phyloP scores from a whole-genome alignment of 2,888 invertebrate genomes.

The Hydrotaea cyrtoneurina region DNA sequence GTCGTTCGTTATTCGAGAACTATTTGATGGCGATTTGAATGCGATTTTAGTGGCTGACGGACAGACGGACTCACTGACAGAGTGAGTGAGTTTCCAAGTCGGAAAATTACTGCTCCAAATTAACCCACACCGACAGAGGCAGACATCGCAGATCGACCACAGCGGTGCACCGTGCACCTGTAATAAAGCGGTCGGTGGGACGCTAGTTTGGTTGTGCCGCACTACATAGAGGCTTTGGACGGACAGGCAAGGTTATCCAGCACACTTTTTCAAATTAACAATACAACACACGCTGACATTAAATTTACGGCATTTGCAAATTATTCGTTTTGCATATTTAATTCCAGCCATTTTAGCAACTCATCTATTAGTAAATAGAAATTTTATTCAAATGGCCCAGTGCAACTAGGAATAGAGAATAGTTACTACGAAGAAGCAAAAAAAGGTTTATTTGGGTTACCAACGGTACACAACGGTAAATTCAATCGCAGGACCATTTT shows the following conservation, averaged over 20 bases:
- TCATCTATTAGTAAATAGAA: background rate
- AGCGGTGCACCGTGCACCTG: background rate
- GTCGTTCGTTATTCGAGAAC: background rate
- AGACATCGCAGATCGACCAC: background rate
- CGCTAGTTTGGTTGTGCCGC: no score
- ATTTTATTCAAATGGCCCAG: no score
- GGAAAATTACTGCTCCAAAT: conserved; percentile 15
- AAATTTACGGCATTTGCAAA: conserved; percentile 4
- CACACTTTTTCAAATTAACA: background rate
- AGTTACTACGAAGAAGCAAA: no score
- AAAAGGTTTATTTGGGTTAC: no score
- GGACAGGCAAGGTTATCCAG: background rate
- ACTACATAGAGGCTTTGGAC: background rate
- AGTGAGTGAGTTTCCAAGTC: background rate
- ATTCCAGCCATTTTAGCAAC: background rate
- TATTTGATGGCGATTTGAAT: background rate
- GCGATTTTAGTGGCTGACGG: no score
- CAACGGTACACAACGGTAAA: no score
- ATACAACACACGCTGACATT: background rate
- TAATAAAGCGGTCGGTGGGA: background rate
- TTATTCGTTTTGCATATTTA: conserved; percentile 11
- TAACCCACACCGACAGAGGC: background rate
- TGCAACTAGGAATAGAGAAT: no score
- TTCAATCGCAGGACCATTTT: no score
- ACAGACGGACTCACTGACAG: background rate